A percentile compares a stretch with the other conserved stretches of the same genome.
Evolutionary conservation across 37 sponge, comb jelly and placozoan species (phyloP).

Genomic region (Cladorhizidae sp.): DNA sequence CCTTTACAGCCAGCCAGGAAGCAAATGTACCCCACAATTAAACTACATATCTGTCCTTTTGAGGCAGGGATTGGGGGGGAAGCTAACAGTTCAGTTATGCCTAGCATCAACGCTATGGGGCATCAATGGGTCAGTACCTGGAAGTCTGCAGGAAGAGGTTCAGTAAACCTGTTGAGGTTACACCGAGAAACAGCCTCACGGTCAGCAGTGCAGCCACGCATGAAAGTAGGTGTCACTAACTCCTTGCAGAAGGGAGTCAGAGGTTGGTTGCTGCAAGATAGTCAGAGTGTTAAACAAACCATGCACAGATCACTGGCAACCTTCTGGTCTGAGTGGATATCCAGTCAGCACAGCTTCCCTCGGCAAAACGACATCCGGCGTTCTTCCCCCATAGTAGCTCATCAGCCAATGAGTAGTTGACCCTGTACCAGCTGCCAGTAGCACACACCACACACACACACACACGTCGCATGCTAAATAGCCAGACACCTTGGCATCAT

Average conservation of each 20-base stretch:
- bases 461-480: too few species aligned
- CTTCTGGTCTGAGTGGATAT: slow-evolving; percentile 1
- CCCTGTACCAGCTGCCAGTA: slow-evolving; percentile 72
- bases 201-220: slow-evolving; percentile 49
- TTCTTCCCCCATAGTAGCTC: slow-evolving; percentile 52
- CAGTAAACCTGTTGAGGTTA: slow-evolving; percentile 18
- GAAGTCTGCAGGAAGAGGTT: slow-evolving; percentile 8
- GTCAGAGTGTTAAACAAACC: too few species aligned
- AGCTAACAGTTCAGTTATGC: too few species aligned
- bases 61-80: too few species aligned
- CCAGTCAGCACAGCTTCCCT: slow-evolving; percentile 48
- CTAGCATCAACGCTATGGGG: too few species aligned
- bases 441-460: too few species aligned
- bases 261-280: slow-evolving; percentile 1
- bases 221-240: neutral
- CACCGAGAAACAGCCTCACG: slow-evolving; percentile 36
- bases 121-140: slow-evolving; percentile 20
- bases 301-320: neutral
- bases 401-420: slow-evolving; percentile 60
- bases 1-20: too few species aligned
- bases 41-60: too few species aligned
- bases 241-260: slow-evolving; percentile 44
- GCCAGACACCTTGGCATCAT: too few species aligned
- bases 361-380: slow-evolving; percentile 59
- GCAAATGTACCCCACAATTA: too few species aligned